Evolutionary conservation across 1,140 invertebrate genomes (phyloP).

Genomic region (Drosophila tani): DNA sequence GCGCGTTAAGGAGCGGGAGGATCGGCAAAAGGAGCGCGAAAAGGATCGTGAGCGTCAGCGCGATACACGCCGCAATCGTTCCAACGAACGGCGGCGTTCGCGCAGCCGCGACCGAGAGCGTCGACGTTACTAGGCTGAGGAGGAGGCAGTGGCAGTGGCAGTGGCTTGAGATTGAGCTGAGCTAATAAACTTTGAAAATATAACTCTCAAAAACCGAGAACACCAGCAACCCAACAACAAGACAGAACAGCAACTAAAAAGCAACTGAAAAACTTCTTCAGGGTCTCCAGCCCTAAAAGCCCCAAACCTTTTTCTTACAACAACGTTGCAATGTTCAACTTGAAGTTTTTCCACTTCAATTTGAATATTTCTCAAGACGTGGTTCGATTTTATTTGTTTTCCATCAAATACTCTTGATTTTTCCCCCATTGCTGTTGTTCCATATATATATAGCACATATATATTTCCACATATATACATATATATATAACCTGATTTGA

Average conservation of each 20-base stretch:
- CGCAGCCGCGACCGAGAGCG: constrained; percentile 78
- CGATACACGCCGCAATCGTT: constrained; percentile 71
- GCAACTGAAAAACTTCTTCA: constrained; percentile 42
- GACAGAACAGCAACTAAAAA: constrained; percentile 27
- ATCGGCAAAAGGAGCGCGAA: constrained; percentile 84
- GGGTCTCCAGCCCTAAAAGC: constrained; percentile 13
- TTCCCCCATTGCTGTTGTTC: constrained; percentile 56
- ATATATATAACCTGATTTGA: constrained; percentile 78
- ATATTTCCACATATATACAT: constrained; percentile 59
- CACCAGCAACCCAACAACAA: constrained; percentile 35
- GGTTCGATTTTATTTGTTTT: constrained; percentile 19
- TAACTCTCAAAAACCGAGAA: constrained; percentile 49
- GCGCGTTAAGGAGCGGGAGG: constrained; percentile 86
- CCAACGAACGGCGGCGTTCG: constrained; percentile 74
- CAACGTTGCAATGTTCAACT: constrained; percentile 60
- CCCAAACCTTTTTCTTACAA: constrained; percentile 17
- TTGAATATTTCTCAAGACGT: constrained; percentile 64
- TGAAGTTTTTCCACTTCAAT: constrained; percentile 57
- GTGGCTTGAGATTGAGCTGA: constrained; percentile 56
- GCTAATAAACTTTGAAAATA: constrained; percentile 59
- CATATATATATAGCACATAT: constrained; percentile 47
- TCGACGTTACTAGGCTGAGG: constrained; percentile 77
- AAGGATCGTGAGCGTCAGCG: constrained; percentile 71
- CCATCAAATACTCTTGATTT: constrained; percentile 51
- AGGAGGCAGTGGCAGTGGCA: too few relatives aligned